Evolutionary conservation across 2,113 vertebrate genomes (phyloP), one percentile per base, ranked within the genome.

Genomic region (Sebastes schlegelii): DNA sequence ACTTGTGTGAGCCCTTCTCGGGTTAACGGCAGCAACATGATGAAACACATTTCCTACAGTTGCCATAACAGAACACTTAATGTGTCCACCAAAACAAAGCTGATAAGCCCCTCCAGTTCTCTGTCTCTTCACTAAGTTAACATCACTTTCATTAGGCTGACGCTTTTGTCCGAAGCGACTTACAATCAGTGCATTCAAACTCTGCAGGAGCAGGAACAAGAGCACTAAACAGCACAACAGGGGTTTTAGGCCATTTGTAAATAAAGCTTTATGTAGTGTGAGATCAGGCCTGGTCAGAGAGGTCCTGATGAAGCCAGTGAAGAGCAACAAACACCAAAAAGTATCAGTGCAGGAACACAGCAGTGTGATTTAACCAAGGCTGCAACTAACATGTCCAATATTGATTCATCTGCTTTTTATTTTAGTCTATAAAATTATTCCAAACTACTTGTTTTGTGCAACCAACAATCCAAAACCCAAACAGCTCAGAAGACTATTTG

Each of bases 11-110:
- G 54, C 9, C 5, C 40, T 57, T 49, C 60, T 43, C 67, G 4
- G 42, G 34, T 23, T 57, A 8, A 55, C 21, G 0, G 10, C 57
- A 21, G 17, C 58, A n/a, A 23, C 69, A 34, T 6, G 48, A 61
- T 55, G 43, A 57, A 80, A 83, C 63, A 77, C 66, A 86, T 60
- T 51, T 76, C 48, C 67, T 16, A 52, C 83, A 23, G 83, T 80
- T 80, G 70, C 80, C 86, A 81, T 79, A 83, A 88, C 85, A 90
- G 67, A 75, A 52, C 80, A 89, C 63, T 89, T 70, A 62, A 74
- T 46, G 68, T 84, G 21, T 73, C 16, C 74, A 45, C 17, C 66
- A 79, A 77, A 88, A 34, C 26, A 34, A 62, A 74, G 69, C 65
- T 10, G 48, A 58, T 17, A 23, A n/a, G 52, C 52, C 54, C 66